Percentiles rank a stretch among this genome's conserved stretches.
Conservation (phyloP, 2,113 vertebrate species). For the Hipposideros armiger region DNA sequence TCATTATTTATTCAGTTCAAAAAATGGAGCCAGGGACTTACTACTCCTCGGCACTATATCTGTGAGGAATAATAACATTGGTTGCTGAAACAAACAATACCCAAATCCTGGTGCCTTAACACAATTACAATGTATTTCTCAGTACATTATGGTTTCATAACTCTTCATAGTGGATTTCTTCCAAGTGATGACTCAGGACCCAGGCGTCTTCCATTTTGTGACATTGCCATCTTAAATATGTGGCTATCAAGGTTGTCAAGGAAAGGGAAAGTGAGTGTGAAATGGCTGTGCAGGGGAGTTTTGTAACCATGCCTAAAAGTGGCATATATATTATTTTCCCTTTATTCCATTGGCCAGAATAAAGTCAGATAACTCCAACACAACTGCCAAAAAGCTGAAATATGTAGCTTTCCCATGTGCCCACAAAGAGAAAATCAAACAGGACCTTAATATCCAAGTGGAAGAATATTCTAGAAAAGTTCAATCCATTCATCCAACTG, state of each 20-base stretch:
- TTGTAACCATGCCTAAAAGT: background rate
- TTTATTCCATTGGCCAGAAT: background rate
- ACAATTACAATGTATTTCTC: background rate
- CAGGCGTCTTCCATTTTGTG: background rate
- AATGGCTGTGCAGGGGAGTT: background rate
- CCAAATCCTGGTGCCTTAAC: background rate
- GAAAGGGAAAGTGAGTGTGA: background rate
- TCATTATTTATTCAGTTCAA: background rate
- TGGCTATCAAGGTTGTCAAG: background rate
- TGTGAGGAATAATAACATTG: background rate
- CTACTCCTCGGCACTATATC: background rate
- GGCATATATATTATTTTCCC: background rate
- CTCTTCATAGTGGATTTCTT: background rate
- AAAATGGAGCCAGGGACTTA: background rate
- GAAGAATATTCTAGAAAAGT: constrained; percentile 3
- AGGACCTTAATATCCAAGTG: background rate
- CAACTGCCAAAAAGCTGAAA: background rate
- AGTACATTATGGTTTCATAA: background rate
- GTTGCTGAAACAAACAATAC: background rate
- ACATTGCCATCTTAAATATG: background rate
- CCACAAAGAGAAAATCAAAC: background rate
- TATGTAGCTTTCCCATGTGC: background rate
- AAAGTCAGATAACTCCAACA: background rate
- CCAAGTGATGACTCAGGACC: background rate
- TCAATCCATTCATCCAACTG: background rate